Conservation (phyloP, 2,797 vertebrate genomes). For the Mus minutoides region DNA sequence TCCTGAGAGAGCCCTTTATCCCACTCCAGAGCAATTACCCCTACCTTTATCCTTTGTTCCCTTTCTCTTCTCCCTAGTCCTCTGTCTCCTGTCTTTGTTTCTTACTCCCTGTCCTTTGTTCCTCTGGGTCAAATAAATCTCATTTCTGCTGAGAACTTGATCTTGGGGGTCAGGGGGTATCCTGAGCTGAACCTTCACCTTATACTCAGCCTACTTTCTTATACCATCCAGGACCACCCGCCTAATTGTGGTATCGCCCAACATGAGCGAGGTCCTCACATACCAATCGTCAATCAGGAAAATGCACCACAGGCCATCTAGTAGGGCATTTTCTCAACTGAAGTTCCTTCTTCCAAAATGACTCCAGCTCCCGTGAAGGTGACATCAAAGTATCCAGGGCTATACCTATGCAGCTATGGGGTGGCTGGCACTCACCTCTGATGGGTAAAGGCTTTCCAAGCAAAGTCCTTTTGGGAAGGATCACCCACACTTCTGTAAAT, state of each 20-base stretch:
- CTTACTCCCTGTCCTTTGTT: not conserved
- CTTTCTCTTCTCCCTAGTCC: not conserved
- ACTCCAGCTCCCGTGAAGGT: not conserved
- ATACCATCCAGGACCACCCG: no score
- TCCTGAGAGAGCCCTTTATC: not conserved
- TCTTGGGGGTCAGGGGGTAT: not conserved
- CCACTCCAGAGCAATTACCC: not conserved
- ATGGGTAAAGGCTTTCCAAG: not conserved
- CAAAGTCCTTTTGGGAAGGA: not conserved
- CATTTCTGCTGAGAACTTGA: not conserved
- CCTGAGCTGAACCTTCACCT: not conserved
- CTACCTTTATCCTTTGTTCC: not conserved
- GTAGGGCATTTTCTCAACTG: not conserved
- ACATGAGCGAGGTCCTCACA: not conserved
- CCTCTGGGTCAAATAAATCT: not conserved
- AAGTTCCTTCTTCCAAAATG: not conserved
- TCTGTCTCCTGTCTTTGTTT: not conserved
- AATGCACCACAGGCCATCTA: not conserved
- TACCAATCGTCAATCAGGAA: not conserved
- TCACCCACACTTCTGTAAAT: not conserved
- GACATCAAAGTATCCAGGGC: not conserved
- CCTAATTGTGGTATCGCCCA: not conserved
- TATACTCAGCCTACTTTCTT: not conserved
- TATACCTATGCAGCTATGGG: not conserved
- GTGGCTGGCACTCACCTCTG: no score